Percentiles rank a stretch among this genome's conserved stretches.
These are phyloP conservation scores for Pipistrellus pipistrellus DNA, from an alignment of 2,797 vertebrate species.

Conservation along the genomic window DNA sequence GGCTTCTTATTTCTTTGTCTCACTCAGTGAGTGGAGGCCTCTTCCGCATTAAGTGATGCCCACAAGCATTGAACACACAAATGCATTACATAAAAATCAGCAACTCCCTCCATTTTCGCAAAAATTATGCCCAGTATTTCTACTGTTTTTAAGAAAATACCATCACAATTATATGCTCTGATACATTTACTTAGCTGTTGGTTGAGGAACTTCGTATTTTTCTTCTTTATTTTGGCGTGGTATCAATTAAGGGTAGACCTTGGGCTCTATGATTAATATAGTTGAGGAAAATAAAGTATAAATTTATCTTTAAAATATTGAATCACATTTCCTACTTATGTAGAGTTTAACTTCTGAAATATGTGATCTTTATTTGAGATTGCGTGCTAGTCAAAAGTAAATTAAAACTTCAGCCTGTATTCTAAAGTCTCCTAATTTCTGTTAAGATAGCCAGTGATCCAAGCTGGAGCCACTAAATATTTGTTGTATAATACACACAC, in stretches of 20 bases:
- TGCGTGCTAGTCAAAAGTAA: not conserved
- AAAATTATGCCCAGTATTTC: not conserved
- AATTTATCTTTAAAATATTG: not conserved
- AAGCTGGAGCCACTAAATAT: not conserved
- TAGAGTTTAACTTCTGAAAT: not conserved
- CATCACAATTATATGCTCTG: not conserved
- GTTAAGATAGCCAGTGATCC: not conserved
- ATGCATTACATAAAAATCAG: not conserved
- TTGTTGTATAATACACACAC: not conserved
- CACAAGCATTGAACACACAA: not conserved
- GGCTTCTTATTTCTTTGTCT: not conserved
- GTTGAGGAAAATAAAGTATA: not conserved
- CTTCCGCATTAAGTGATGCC: not conserved
- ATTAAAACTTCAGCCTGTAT: not conserved
- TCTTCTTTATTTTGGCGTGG: not conserved
- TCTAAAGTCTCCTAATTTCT: conserved; percentile 11
- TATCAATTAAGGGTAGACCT: not conserved
- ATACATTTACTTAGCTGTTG: not conserved
- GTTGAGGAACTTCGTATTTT: not conserved
- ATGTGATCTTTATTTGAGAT: not conserved
- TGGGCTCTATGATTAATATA: not conserved
- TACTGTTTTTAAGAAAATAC: not conserved
- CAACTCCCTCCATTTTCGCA: not conserved
- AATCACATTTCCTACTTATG: not conserved
- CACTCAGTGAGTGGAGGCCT: not conserved